phyloP scores from a whole-genome alignment of 2,113 vertebrate genomes.

The Alaudala cheleensis region DNA sequence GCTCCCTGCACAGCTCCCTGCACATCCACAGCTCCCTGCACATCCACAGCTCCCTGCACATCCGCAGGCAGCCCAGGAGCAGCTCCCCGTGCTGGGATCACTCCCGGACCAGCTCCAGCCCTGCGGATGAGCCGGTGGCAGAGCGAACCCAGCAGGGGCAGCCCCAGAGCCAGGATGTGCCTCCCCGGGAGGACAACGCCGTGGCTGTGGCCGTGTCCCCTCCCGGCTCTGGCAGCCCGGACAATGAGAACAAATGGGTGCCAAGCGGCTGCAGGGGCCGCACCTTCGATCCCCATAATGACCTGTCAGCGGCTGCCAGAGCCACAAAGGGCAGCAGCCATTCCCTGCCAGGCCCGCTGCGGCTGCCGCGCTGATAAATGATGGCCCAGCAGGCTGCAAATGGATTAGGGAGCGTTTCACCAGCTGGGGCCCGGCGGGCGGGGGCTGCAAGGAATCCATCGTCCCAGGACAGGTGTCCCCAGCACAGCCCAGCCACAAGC shows the following conservation, averaged over 20 bases:
- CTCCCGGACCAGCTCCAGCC: not conserved
- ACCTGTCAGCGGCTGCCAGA: not conserved
- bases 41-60: too few species aligned
- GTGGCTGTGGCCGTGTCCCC: not conserved
- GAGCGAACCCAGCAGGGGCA: rapidly evolving
- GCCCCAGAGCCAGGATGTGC: not conserved
- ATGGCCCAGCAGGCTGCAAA: not conserved
- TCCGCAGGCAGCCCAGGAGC: too few species aligned
- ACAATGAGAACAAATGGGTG: slow-evolving; percentile 23
- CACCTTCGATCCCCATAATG: not conserved
- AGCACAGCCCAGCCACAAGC: not conserved
- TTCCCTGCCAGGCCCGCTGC: slow-evolving; percentile 2
- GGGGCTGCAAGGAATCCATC: not conserved
- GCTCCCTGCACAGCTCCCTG: too few species aligned
- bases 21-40: too few species aligned
- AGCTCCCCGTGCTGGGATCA: rapidly evolving
- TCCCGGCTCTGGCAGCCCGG: not conserved
- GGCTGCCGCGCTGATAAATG: not conserved
- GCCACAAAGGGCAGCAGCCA: slow-evolving; percentile 17
- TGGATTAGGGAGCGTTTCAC: not conserved
- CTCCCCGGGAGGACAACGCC: rapidly evolving
- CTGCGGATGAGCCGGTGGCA: rapidly evolving
- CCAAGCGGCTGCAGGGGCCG: not conserved
- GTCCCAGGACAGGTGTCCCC: slow-evolving; percentile 15
- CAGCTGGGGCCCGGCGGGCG: slow-evolving; percentile 14